A percentile compares a stretch with the other conserved stretches of the same genome.
Conservation (phyloP, 2,888 invertebrate species). For the Isoperla grammatica region DNA sequence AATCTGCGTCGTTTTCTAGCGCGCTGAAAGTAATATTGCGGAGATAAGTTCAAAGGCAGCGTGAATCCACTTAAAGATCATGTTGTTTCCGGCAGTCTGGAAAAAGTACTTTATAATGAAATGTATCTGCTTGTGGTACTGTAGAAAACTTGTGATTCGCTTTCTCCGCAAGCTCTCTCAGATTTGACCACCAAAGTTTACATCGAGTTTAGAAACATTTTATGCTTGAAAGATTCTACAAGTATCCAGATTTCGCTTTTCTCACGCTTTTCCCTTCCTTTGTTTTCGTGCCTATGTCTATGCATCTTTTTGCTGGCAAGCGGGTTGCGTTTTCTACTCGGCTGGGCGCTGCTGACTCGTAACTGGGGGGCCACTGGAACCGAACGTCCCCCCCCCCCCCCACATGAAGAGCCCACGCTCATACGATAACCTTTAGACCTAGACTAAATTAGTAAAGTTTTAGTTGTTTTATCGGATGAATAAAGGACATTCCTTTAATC, state of each 20-base stretch:
- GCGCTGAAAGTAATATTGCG: no score
- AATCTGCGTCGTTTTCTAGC: no score
- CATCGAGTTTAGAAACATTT: slow-evolving; percentile 26
- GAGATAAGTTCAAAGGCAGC: no score
- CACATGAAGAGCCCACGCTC: slow-evolving; percentile 1
- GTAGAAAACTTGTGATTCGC: no score
- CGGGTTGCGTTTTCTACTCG: slow-evolving; percentile 26
- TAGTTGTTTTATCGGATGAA: no score
- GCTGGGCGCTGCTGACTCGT: slow-evolving; percentile 26
- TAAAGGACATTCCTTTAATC: no score
- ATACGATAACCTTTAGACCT: slow-evolving; percentile 2
- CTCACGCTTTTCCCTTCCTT: slow-evolving; percentile 22
- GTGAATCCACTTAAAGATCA: no score
- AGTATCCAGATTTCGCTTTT: slow-evolving; percentile 23
- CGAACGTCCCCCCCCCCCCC: not conserved
- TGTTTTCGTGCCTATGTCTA: slow-evolving; percentile 11
- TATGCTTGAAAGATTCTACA: slow-evolving; percentile 25
- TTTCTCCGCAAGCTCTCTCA: no score
- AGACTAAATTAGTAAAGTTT: no score
- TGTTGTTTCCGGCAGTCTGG: no score
- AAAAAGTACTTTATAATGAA: no score
- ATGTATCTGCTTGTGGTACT: no score
- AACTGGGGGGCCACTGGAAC: slow-evolving; percentile 10
- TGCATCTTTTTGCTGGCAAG: slow-evolving; percentile 17
- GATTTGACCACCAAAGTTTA: not conserved